Percentiles rank a stretch among this genome's conserved stretches.
Evolutionary conservation across 2,797 vertebrate species (phyloP).

Genomic region (Pipistrellus pygmaeus): DNA sequence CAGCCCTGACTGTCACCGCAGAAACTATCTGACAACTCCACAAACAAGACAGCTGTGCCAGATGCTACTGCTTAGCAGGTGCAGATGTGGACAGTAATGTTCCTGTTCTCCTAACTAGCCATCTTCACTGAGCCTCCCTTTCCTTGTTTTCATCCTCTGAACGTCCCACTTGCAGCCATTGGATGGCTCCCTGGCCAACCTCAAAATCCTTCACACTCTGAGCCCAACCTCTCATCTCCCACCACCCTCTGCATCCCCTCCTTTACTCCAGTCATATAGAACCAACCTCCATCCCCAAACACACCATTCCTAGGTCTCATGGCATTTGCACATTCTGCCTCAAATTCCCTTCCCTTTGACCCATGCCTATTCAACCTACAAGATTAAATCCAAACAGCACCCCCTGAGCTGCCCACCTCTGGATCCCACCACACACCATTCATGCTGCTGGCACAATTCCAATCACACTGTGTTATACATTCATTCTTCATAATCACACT

Average conservation of each 20-base stretch:
- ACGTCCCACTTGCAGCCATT: neutral
- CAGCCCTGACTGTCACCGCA: neutral
- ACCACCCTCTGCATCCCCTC: too few relatives aligned
- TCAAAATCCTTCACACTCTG: neutral
- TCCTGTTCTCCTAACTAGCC: neutral
- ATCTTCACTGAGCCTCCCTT: neutral
- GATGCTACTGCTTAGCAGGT: neutral
- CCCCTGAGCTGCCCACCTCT: neutral
- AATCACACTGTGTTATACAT: neutral
- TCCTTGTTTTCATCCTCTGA: neutral
- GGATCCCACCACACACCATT: accelerated
- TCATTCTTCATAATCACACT: neutral
- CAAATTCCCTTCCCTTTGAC: neutral
- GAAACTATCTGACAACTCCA: neutral
- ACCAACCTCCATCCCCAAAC: neutral
- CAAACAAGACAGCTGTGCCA: neutral
- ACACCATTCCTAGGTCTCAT: neutral
- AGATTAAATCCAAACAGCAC: neutral
- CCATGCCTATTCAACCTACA: neutral
- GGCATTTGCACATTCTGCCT: neutral
- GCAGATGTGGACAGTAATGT: neutral
- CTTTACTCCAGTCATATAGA: neutral
- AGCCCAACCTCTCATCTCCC: neutral
- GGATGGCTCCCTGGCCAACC: neutral
- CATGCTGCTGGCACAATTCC: too few relatives aligned